Conservation (phyloP, 2,797 vertebrate genomes). For the Thunnus albacares region DNA sequence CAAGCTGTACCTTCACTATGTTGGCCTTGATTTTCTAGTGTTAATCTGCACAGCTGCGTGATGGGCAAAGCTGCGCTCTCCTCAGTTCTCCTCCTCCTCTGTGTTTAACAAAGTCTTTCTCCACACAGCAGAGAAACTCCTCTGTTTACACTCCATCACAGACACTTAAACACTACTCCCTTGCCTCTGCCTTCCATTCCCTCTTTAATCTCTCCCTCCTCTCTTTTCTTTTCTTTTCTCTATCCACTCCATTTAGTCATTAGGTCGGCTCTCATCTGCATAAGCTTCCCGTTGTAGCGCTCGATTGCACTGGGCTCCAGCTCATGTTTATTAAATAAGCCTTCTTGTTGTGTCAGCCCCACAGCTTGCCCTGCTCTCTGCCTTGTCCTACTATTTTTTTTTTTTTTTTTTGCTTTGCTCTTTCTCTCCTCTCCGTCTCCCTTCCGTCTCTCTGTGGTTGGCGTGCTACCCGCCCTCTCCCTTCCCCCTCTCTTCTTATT, state of each 20-base stretch:
- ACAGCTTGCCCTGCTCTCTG: constrained; percentile 71
- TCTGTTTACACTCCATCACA: constrained; percentile 84
- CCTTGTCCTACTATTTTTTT: constrained; percentile 66
- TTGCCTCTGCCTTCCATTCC: constrained; percentile 73
- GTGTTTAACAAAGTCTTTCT: constrained; percentile 74
- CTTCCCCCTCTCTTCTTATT: constrained; percentile 50
- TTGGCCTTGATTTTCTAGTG: constrained; percentile 39
- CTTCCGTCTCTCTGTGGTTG: constrained; percentile 52
- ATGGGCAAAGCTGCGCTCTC: constrained; percentile 48
- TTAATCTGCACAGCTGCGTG: constrained; percentile 60
- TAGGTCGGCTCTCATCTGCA: constrained; percentile 84
- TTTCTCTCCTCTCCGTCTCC: constrained; percentile 56
- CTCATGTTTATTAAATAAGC: constrained; percentile 88
- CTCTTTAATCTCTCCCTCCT: constrained; percentile 78
- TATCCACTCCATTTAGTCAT: constrained; percentile 84
- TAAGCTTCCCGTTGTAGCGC: constrained; percentile 80
- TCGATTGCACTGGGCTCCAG: constrained; percentile 78
- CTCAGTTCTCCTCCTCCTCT: constrained; percentile 44
- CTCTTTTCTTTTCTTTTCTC: constrained; percentile 77
- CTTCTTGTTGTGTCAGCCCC: constrained; percentile 83
- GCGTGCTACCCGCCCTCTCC: constrained; percentile 28
- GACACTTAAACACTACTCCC: constrained; percentile 81
- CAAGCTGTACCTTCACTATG: constrained; percentile 4
- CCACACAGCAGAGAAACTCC: constrained; percentile 66
- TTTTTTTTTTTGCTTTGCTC: constrained; percentile 53